A percentile compares a stretch with the other conserved stretches of the same genome.
Conservation (phyloP, 2,888 invertebrate genomes). For the Unio delphinus region DNA sequence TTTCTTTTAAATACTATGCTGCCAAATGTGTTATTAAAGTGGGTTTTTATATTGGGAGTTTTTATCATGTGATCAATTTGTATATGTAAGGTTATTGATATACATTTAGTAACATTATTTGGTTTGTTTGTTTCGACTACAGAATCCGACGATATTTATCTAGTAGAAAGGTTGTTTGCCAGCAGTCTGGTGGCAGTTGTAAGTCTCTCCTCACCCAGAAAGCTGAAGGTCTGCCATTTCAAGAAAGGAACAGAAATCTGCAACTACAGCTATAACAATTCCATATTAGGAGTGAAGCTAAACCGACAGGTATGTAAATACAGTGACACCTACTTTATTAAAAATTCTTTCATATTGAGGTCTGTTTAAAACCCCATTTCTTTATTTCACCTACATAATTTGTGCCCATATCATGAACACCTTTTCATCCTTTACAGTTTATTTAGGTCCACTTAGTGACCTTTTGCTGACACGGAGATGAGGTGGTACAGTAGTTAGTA, state of each 20-base stretch:
- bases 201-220: conserved; percentile 90
- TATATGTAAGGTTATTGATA: too few species aligned
- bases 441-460: too few species aligned
- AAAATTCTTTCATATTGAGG: too few species aligned
- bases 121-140: conserved; percentile 20
- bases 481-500: too few species aligned
- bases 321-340: neutral
- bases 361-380: too few species aligned
- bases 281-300: conserved; percentile 94
- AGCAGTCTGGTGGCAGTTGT: conserved; percentile 97
- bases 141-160: conserved; percentile 77
- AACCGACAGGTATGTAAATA: conserved; percentile 85
- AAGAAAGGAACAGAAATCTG: conserved; percentile 98
- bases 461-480: too few species aligned
- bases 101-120: neutral
- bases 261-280: conserved; percentile 95
- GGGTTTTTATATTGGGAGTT: too few species aligned
- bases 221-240: conserved; percentile 95
- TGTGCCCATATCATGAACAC: neutral
- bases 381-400: too few species aligned
- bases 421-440: neutral
- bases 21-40: too few species aligned
- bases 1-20: too few species aligned
- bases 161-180: conserved; percentile 96
- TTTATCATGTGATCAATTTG: too few species aligned